These are phyloP conservation scores for Drosophila mercatorum DNA, from an alignment of 2,888 invertebrate genomes.

Conservation along the genomic window DNA sequence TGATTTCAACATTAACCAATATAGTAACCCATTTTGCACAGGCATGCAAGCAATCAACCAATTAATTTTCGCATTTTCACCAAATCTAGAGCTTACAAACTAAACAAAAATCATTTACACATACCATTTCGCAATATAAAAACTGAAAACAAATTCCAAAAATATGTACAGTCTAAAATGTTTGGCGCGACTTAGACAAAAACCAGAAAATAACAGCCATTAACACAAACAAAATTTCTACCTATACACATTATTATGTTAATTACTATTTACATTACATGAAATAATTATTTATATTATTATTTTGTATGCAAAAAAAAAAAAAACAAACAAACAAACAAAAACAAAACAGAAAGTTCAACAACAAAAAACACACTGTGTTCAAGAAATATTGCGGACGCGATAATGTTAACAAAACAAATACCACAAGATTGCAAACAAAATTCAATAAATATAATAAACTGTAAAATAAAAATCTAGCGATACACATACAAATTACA, in stretches of 20 bases:
- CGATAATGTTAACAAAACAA: slow-evolving; percentile 61
- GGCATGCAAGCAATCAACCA: slow-evolving; percentile 14
- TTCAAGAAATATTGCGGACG: slow-evolving; percentile 67
- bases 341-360: slow-evolving; percentile 20
- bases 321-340: slow-evolving; percentile 1
- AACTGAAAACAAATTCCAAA: slow-evolving; percentile 41
- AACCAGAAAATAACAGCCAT: slow-evolving; percentile 29
- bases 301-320: slow-evolving; percentile 61
- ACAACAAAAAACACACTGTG: slow-evolving; percentile 59
- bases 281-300: slow-evolving; percentile 71
- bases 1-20: slow-evolving; percentile 42
- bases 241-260: slow-evolving; percentile 70
- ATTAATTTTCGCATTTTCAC: slow-evolving; percentile 67
- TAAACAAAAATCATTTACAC: slow-evolving; percentile 22
- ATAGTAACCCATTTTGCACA: slow-evolving; percentile 23
- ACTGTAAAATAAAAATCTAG: slow-evolving; percentile 75
- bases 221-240: slow-evolving; percentile 55
- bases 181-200: slow-evolving; percentile 48
- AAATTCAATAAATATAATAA: slow-evolving; percentile 68
- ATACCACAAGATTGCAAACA: slow-evolving; percentile 55
- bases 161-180: slow-evolving; percentile 64
- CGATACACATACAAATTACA: slow-evolving; percentile 67
- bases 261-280: slow-evolving; percentile 54
- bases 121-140: slow-evolving; percentile 13
- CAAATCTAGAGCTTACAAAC: slow-evolving; percentile 76